phyloP scores from a whole-genome alignment of 2,797 vertebrate species.

The Poliocrania exsul region DNA sequence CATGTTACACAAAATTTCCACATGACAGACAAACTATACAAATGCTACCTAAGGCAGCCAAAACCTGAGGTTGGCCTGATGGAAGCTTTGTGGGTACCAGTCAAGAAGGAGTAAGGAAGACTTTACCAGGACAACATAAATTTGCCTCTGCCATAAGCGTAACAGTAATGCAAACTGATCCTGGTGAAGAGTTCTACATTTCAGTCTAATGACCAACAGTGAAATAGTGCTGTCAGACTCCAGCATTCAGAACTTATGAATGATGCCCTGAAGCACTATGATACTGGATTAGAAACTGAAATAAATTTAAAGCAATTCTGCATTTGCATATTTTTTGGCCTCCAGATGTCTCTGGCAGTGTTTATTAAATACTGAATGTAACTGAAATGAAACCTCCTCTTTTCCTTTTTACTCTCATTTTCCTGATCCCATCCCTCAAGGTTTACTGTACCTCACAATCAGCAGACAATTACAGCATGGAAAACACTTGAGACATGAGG shows the following conservation, averaged over 20 bases:
- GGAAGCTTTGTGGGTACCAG: background rate
- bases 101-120: background rate
- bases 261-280: background rate
- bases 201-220: background rate
- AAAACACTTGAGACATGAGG: fast-evolving
- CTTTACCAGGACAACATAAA: background rate
- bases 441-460: background rate
- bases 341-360: background rate
- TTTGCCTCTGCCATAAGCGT: background rate
- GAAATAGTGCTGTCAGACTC: background rate
- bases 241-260: background rate
- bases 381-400: background rate
- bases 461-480: background rate
- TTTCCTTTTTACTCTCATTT: background rate
- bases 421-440: background rate
- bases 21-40: background rate
- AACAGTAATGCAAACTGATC: background rate
- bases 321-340: background rate
- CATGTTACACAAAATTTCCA: slow-evolving; percentile 55
- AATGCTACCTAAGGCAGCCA: slow-evolving; percentile 24
- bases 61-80: background rate
- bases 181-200: background rate
- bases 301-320: background rate
- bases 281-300: background rate
- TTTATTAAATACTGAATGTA: background rate